A percentile compares a stretch with the other conserved stretches of the same genome.
These are phyloP conservation scores for Hybognathus amarus DNA, from an alignment of 2,797 vertebrate genomes.

Conservation along the genomic window DNA sequence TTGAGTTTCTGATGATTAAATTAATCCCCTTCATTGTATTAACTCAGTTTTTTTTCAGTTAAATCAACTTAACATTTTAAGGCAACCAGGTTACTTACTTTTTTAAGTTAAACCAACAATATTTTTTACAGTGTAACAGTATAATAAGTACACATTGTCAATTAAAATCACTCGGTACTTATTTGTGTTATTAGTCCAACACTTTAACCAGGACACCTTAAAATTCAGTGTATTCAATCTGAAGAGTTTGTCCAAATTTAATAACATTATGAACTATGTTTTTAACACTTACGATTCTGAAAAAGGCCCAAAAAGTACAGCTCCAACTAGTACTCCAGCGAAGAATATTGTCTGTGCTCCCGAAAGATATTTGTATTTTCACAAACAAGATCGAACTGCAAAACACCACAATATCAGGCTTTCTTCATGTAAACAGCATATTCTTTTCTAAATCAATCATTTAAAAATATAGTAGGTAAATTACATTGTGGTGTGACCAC, in stretches of 20 bases:
- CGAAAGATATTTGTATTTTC: conserved; percentile 74
- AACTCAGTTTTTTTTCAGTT: too few relatives aligned
- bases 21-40: too few relatives aligned
- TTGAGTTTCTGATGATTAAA: too few relatives aligned
- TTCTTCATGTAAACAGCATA: conserved; percentile 2
- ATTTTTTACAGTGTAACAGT: too few relatives aligned
- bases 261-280: background rate
- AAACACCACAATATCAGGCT: conserved; percentile 34
- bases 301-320: conserved; percentile 81
- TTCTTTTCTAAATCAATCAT: background rate
- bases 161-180: too few relatives aligned
- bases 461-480: background rate
- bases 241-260: background rate
- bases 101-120: too few relatives aligned
- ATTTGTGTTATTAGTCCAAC: too few relatives aligned
- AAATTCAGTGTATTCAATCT: background rate
- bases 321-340: conserved; percentile 83
- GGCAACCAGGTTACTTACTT: too few relatives aligned
- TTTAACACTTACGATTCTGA: conserved; percentile 82
- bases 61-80: too few relatives aligned
- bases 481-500: background rate
- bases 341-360: conserved; percentile 85
- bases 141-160: too few relatives aligned
- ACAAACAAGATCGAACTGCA: conserved; percentile 87
- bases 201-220: background rate